These are phyloP conservation scores for Heliconius hewitsoni DNA, from an alignment of 1,140 invertebrate species.

Conservation along the genomic window DNA sequence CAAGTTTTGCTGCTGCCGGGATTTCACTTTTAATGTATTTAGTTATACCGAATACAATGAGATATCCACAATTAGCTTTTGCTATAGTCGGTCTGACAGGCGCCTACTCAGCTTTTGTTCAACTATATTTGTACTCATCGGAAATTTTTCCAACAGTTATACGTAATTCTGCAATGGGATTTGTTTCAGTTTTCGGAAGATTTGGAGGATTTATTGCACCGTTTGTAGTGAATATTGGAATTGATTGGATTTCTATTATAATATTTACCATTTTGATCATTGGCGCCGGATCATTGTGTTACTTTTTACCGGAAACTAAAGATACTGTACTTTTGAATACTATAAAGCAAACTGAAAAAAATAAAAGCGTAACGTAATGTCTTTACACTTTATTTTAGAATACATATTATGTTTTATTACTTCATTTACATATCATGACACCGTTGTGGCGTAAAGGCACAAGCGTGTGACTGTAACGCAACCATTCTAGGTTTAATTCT, in stretches of 20 bases:
- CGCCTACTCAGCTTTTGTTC: conserved; percentile 83
- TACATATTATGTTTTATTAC: too few relatives aligned
- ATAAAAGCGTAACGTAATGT: conserved; percentile 4
- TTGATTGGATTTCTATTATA: conserved; percentile 62
- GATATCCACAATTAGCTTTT: conserved; percentile 56
- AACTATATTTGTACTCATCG: conserved; percentile 84
- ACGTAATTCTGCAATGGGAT: conserved; percentile 85
- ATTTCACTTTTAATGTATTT: conserved; percentile 60
- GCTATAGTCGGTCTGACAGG: conserved; percentile 84
- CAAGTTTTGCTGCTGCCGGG: conserved; percentile 54
- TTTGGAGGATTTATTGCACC: conserved; percentile 86
- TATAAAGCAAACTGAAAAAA: conserved; percentile 56
- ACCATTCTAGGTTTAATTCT: too few relatives aligned
- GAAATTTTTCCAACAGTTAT: conserved; percentile 87
- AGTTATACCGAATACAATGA: conserved; percentile 51
- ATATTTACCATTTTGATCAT: conserved; percentile 63
- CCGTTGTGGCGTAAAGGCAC: too few relatives aligned
- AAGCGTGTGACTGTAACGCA: too few relatives aligned
- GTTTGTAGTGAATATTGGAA: conserved; percentile 82
- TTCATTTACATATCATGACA: too few relatives aligned
- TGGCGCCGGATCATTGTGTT: conserved; percentile 55
- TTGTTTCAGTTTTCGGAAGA: conserved; percentile 83
- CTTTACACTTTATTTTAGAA: not conserved
- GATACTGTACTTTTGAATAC: conserved; percentile 61
- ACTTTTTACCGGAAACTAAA: conserved; percentile 68